Conservation (phyloP, 2,888 invertebrate genomes). For the Drosophila robusta region DNA sequence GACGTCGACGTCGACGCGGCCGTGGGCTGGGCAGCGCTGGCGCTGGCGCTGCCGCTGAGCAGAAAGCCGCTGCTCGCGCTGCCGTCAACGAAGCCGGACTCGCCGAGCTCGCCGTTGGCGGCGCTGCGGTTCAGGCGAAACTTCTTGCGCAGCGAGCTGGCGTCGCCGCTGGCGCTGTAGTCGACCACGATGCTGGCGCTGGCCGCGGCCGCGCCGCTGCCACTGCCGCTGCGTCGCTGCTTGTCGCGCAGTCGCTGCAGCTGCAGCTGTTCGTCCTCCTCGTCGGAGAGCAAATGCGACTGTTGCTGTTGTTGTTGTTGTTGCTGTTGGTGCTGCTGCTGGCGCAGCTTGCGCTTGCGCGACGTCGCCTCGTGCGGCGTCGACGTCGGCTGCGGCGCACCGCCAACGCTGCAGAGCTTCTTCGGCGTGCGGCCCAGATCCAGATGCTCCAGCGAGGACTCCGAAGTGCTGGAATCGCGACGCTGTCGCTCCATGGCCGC, state of each 20-base stretch:
- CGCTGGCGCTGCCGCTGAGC: constrained; percentile 49
- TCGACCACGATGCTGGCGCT: constrained; percentile 72
- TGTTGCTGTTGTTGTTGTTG: too few species aligned
- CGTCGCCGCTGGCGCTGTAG: constrained; percentile 65
- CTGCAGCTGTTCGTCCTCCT: constrained; percentile 72
- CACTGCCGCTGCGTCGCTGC: constrained; percentile 64
- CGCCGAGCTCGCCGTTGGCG: constrained; percentile 56
- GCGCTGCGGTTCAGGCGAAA: constrained; percentile 82
- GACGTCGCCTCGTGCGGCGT: constrained; percentile 70
- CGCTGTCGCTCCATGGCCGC: constrained; percentile 83
- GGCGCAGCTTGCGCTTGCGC: constrained; percentile 66
- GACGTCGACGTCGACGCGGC: constrained; percentile 3
- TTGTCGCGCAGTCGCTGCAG: constrained; percentile 43
- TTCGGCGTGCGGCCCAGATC: constrained; percentile 83
- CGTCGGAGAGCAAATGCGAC: constrained; percentile 53
- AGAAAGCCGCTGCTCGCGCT: constrained; percentile 77
- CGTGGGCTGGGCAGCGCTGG: not conserved
- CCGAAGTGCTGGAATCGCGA: constrained; percentile 84
- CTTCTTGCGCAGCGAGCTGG: constrained; percentile 83
- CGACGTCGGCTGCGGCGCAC: constrained; percentile 73
- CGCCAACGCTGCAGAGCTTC: constrained; percentile 74
- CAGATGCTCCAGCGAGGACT: constrained; percentile 84
- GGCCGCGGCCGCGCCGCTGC: constrained; percentile 63
- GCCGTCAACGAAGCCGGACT: constrained; percentile 84
- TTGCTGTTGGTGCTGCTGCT: constrained; percentile 38